A percentile compares a stretch with the other conserved stretches of the same genome.
phyloP scores from a whole-genome alignment of 2,888 invertebrate species.

The Vanessa cardui region DNA sequence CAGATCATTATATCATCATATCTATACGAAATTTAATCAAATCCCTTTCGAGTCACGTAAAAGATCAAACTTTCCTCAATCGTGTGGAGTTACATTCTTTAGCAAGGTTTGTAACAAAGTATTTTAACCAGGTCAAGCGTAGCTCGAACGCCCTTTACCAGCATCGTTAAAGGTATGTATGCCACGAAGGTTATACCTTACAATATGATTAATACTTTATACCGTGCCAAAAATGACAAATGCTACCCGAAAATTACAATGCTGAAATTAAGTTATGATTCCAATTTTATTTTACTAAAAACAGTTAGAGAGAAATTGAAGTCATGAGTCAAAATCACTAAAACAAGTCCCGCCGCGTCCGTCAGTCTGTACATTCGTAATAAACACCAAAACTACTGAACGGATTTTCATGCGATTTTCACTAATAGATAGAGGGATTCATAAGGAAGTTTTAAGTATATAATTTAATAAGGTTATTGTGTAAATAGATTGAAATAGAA shows the following conservation, averaged over 20 bases:
- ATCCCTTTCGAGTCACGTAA: background rate
- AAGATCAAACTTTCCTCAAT: background rate
- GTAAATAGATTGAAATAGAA: too few relatives aligned
- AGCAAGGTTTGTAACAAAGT: conserved; percentile 6
- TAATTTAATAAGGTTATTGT: too few relatives aligned
- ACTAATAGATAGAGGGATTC: too few relatives aligned
- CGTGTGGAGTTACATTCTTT: background rate
- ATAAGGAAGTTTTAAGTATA: too few relatives aligned
- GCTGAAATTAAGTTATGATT: background rate
- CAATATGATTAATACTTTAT: background rate
- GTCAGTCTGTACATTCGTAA: too few relatives aligned
- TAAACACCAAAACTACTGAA: too few relatives aligned
- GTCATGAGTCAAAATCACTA: too few relatives aligned
- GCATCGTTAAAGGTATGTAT: background rate
- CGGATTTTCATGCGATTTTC: too few relatives aligned
- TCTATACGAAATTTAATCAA: background rate
- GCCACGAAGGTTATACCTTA: background rate
- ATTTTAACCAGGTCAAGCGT: conserved; percentile 19
- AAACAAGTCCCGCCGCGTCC: too few relatives aligned
- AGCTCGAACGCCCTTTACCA: background rate
- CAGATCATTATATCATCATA: too few relatives aligned
- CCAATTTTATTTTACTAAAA: too few relatives aligned
- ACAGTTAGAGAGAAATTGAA: too few relatives aligned
- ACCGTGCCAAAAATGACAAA: background rate
- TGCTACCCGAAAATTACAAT: background rate